These are phyloP conservation scores for Sitophilus oryzae DNA, from an alignment of 1,140 invertebrate genomes.

Conservation along the genomic window DNA sequence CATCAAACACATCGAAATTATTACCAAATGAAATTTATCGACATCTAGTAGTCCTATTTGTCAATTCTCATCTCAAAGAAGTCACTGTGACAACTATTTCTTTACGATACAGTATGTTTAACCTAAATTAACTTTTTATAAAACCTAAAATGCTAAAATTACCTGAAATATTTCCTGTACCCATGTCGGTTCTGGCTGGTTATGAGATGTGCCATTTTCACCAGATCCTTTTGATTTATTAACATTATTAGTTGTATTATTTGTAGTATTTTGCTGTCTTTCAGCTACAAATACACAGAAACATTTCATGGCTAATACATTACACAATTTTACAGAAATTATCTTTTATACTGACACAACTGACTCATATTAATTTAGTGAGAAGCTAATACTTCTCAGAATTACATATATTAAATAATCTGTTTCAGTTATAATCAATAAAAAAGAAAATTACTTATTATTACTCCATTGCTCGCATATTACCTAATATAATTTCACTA, in stretches of 20 bases:
- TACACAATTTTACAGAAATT: too few species aligned
- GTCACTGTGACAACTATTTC: too few species aligned
- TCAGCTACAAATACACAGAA: conserved; percentile 32
- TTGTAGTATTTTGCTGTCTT: conserved; percentile 40
- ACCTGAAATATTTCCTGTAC: conserved; percentile 98
- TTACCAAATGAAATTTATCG: too few species aligned
- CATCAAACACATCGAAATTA: too few species aligned
- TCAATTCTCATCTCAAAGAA: too few species aligned
- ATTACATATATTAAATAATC: background rate
- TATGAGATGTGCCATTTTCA: conserved; percentile 44
- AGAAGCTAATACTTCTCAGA: background rate
- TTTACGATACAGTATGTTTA: too few species aligned
- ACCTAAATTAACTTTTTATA: background rate
- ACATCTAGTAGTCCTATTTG: too few species aligned
- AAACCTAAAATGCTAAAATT: background rate
- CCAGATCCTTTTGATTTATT: conserved; percentile 49
- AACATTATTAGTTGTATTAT: conserved; percentile 32
- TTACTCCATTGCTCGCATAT: conserved; percentile 37
- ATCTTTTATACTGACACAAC: too few species aligned
- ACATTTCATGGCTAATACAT: too few species aligned
- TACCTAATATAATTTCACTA: conserved; percentile 87
- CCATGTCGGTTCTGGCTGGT: conserved; percentile 89
- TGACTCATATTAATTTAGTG: background rate
- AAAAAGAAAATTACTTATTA: background rate
- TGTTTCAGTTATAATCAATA: background rate